Percentiles rank a stretch among this genome's conserved stretches.
phyloP scores from a whole-genome alignment of 2,888 invertebrate genomes.

The Nephrotoma appendiculata region DNA sequence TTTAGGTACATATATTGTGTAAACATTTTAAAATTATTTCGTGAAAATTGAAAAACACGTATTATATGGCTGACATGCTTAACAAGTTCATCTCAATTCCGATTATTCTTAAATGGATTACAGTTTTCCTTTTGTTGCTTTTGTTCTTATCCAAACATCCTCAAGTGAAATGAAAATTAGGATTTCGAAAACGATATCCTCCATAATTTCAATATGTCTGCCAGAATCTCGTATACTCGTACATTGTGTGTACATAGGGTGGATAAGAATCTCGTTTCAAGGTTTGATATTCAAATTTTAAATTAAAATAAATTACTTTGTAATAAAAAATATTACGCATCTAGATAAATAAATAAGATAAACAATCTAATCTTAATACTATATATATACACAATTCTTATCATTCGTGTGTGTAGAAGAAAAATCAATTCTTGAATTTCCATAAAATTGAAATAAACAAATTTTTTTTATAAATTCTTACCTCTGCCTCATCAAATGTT shows the following conservation, averaged over 20 bases:
- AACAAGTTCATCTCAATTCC: background rate
- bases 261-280: background rate
- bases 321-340: background rate
- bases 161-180: background rate
- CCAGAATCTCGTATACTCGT: background rate
- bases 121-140: background rate
- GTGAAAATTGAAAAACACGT: background rate
- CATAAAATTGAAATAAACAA: slow-evolving; percentile 8
- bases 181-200: background rate
- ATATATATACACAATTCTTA: background rate
- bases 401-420: background rate
- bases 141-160: background rate
- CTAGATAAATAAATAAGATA: background rate
- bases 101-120: background rate
- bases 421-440: background rate
- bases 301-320: background rate
- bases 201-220: background rate
- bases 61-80: background rate
- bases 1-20: background rate
- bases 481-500: slow-evolving; percentile 33
- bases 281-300: background rate
- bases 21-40: background rate
- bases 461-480: slow-evolving; percentile 19
- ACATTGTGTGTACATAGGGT: background rate
- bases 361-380: background rate